Base-by-base conservation (phyloP, 1,140 invertebrate genomes). In the Drosophila oshimai region DNA sequence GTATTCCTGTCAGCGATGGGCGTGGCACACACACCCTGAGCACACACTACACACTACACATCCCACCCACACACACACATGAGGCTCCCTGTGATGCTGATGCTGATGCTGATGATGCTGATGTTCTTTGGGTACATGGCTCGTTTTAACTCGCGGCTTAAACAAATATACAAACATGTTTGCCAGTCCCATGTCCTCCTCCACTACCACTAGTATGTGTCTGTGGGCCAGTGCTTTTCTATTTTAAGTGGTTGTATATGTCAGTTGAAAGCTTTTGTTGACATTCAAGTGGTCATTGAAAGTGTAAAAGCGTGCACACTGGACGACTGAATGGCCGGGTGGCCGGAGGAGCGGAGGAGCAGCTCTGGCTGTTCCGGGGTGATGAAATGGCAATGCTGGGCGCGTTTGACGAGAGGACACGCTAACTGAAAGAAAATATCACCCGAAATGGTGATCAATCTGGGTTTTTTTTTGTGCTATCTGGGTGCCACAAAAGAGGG, bases 171-270 rank as follows among this genome's bases (percentile, higher is more conserved):
- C 49, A 60, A 29, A 51, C 54, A 78, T 37, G 50, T 28, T 33
- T 20, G 29, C 46, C 36, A 44, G 45, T 13, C 26, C 12, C 22
- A 7, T 4, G 4, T 9, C 9, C 47, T 12, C 0, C 3, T 6
- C n/a, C n/a, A 9, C 28, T 5, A 7, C 15, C 45, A 9, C 5
- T 20, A n/a, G 55, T 47, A 18, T 29, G 51, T 50, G 37, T 42
- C 44, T 58, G 46, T 42, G 51, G 74, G 65, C 28, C 80, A 75
- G 44, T 73, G 65, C 65, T 75, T 72, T 75, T 69, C 81, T 80
- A 73, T 87, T 87, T 76, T 86, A 86, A 86, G 80, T 86, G 80
- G 72, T 87, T 86, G 80, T 86, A 87, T 86, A 80, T 87, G 81
- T 79, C 80, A 80, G 80, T 69, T 76, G 80, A 87, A 87, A 80